A percentile compares a stretch with the other conserved stretches of the same genome.
These are phyloP conservation scores for Muraenolepis orangiensis DNA, from an alignment of 2,797 vertebrate species.

Conservation along the genomic window DNA sequence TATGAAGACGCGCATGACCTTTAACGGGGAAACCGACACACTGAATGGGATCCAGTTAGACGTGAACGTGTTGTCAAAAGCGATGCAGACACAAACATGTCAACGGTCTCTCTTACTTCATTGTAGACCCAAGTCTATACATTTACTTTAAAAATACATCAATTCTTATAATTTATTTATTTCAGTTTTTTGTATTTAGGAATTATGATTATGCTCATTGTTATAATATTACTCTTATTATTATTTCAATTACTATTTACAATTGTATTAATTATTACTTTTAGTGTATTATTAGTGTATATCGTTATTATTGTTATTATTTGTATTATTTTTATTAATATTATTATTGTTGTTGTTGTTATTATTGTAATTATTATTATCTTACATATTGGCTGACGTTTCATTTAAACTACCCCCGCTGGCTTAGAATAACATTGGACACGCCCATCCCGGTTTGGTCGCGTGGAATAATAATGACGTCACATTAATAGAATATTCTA, in stretches of 20 bases:
- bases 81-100: background rate
- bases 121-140: too few species aligned
- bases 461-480: background rate
- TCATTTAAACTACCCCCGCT: constrained; percentile 28
- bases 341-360: background rate
- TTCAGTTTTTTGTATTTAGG: too few species aligned
- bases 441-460: background rate
- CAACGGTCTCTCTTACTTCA: too few species aligned
- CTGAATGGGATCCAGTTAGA: background rate
- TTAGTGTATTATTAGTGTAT: background rate
- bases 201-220: too few species aligned
- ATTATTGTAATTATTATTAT: background rate
- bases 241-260: background rate
- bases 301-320: background rate
- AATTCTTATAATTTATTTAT: too few species aligned
- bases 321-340: background rate
- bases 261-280: background rate
- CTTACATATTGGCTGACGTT: constrained; percentile 4
- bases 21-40: background rate
- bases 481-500: too few species aligned
- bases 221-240: background rate
- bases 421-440: background rate
- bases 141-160: too few species aligned
- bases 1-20: background rate
- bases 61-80: background rate